Evolutionary conservation across 92 coral and sea anemone species (phyloP), one percentile per base, ranked within the genome.

Genomic region (Umimayanthus chanpuru): DNA sequence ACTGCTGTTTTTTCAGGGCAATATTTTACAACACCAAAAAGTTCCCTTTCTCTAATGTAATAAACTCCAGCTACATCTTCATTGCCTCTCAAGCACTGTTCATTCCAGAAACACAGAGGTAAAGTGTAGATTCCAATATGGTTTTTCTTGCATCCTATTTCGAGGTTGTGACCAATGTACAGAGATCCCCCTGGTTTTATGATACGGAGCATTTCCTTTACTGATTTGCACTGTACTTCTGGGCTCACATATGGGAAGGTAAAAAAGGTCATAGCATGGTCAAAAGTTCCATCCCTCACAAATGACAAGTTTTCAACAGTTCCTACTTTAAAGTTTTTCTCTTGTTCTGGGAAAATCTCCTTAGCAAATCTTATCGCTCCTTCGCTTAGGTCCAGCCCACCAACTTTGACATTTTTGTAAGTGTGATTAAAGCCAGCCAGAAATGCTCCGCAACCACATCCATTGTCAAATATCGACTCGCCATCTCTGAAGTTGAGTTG

Each of bases 361-460:
- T 89, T 89, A 4, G 94, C 94, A 81, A 91, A 91, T 32, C 38
- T 78, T 16, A 91, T 91, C 25, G 94, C 94, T 11, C 92, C 94
- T 14, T 85, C 41, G 29, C 94, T 91, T 0, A 91, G 84, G 80
- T 91, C 94, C 44, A 91, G 79, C 5, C 94, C 94, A 28, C 94
- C 94, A 56, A 91, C 90, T 64, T 71, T 44, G 16, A 85, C 92
- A 80, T 89, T 91, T 39, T 84, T 80, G 88, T 89, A 91, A 29
- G 92, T 89, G 29, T 38, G 82, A 80, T 88, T 91, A 72, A 91
- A 91, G 26, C 89, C 93, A 8, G 89, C 83, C 43, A 91, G 84
- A 79, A 91, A 91, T 11, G 93, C 93, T 9, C 93, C 93, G 71
- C 93, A 91, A 21, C 93, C 93, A 91, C 93, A 91, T 26, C 93